Conservation (phyloP, 1,140 invertebrate genomes). For the Hirudo medicinalis region DNA sequence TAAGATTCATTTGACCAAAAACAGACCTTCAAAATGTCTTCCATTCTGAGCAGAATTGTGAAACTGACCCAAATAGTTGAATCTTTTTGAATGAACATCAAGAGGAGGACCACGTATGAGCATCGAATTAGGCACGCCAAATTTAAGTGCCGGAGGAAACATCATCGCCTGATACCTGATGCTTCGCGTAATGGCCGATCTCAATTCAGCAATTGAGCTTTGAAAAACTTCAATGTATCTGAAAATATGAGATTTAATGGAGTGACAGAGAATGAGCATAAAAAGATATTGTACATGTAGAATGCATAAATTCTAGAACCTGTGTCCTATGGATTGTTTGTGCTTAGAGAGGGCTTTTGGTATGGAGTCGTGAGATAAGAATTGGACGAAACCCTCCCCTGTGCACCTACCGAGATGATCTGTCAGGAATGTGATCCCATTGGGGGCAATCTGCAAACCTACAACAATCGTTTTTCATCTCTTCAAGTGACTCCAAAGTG, state of each 20-base stretch:
- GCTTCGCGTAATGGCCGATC: neutral
- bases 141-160: too few species aligned
- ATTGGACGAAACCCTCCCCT: slow-evolving; percentile 94
- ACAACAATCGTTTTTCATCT: slow-evolving; percentile 18
- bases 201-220: neutral
- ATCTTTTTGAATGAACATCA: too few species aligned
- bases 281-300: too few species aligned
- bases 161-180: neutral
- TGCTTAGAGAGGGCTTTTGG: slow-evolving; percentile 89
- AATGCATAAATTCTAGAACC: slow-evolving; percentile 48
- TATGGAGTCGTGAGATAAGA: slow-evolving; percentile 82
- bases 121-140: too few species aligned
- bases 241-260: neutral
- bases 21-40: too few species aligned
- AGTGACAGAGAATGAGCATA: too few species aligned
- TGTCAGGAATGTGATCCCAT: slow-evolving; percentile 85
- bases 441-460: slow-evolving; percentile 86
- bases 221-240: slow-evolving; percentile 13
- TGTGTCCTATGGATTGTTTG: slow-evolving; percentile 98
- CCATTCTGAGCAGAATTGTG: too few species aligned
- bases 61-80: too few species aligned
- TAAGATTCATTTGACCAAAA: too few species aligned
- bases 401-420: slow-evolving; percentile 85
- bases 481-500: too few species aligned
- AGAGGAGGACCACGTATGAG: too few species aligned